Conservation (phyloP, 2,113 vertebrate genomes). For the Circaetus gallicus region DNA sequence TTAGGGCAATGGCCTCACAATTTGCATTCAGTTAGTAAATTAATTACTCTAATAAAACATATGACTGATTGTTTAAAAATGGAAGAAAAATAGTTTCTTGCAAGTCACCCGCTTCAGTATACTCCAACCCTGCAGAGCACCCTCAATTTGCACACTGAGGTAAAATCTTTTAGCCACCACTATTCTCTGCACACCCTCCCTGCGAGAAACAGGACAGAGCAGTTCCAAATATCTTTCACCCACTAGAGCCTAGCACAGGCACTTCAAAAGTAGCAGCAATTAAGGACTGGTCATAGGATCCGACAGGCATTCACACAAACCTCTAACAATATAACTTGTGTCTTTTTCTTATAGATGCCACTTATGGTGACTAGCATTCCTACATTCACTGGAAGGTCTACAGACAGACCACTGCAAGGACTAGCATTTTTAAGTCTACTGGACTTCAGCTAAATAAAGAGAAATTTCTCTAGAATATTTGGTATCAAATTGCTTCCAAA, state of each 20-base stretch:
- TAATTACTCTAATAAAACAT: neutral
- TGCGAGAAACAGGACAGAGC: neutral
- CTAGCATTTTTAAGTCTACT: neutral
- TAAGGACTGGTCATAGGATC: neutral
- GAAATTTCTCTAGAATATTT: neutral
- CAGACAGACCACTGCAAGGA: neutral
- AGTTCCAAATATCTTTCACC: neutral
- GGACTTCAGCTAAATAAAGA: neutral
- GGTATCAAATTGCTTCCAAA: neutral
- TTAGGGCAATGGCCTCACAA: neutral
- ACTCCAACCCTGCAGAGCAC: neutral
- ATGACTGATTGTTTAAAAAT: neutral
- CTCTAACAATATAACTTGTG: neutral
- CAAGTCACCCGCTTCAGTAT: neutral
- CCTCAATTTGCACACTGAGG: neutral
- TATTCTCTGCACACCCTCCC: neutral
- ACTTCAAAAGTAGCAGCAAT: fast-evolving
- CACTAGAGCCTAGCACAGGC: neutral
- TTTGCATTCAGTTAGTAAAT: neutral
- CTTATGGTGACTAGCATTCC: neutral
- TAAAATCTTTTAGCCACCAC: neutral
- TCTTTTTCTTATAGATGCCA: neutral
- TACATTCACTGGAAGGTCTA: neutral
- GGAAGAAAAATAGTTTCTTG: neutral
- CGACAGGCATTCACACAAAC: neutral